phyloP scores from a whole-genome alignment of 2,888 invertebrate genomes.

The Sarcophaga caerulescens region DNA sequence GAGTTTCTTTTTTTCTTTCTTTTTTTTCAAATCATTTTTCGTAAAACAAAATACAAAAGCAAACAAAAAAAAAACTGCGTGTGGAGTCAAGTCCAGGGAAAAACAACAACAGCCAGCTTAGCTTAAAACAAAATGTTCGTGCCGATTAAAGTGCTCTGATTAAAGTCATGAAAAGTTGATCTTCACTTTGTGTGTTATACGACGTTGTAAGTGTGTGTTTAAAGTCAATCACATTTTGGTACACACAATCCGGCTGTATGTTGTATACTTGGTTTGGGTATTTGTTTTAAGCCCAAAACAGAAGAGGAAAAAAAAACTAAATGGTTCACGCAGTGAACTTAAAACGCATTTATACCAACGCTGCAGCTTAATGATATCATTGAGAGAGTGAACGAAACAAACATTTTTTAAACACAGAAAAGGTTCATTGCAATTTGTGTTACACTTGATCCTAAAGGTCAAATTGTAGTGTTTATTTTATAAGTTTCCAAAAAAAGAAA shows the following conservation, averaged over 20 bases:
- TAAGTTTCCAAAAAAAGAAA: conserved; percentile 43
- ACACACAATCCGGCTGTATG: not conserved
- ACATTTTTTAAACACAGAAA: not conserved
- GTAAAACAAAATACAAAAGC: not conserved
- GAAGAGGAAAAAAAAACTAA: conserved; percentile 45
- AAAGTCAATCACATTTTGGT: conserved; percentile 64
- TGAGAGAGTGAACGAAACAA: not conserved
- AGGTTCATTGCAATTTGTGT: conserved; percentile 68
- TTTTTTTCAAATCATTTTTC: not conserved
- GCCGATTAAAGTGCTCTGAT: conserved; percentile 73
- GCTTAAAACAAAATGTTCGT: conserved; percentile 70
- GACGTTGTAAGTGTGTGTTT: conserved; percentile 15
- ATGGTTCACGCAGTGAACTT: conserved; percentile 66
- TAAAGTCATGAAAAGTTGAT: conserved; percentile 69
- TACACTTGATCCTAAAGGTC: conserved; percentile 69
- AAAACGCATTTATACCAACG: conserved; percentile 57
- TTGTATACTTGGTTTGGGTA: not conserved
- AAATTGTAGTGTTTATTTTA: conserved; percentile 67
- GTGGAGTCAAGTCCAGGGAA: conserved; percentile 56
- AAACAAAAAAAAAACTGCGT: conserved; percentile 57
- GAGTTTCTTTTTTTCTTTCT: conserved; percentile 53
- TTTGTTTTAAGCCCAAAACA: conserved; percentile 44
- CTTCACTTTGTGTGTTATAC: conserved; percentile 51
- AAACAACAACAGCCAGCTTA: conserved; percentile 27
- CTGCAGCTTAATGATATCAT: not conserved